These are phyloP conservation scores for Parotocinclus haroldoi DNA, from an alignment of 2,797 vertebrate species.

Conservation along the genomic window DNA sequence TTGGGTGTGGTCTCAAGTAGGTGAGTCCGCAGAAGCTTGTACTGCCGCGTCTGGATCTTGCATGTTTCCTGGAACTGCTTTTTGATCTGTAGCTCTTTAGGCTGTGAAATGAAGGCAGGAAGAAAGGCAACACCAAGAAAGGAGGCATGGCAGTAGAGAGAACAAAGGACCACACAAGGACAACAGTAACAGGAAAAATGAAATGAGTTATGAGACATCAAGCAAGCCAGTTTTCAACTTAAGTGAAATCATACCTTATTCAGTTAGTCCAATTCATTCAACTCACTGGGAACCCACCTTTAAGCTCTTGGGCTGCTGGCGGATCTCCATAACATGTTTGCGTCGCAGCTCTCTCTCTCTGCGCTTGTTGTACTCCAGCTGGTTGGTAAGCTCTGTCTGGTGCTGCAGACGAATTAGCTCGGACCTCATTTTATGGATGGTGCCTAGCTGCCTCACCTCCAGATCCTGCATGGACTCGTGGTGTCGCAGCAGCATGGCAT, in stretches of 20 bases:
- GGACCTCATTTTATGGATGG: conserved; percentile 91
- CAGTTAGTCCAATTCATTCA: too few relatives aligned
- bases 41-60: conserved; percentile 97
- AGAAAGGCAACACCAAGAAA: not conserved
- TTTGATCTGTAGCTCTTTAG: conserved; percentile 97
- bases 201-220: not conserved
- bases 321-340: conserved; percentile 97
- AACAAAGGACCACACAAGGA: conserved; percentile 10
- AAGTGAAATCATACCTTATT: not conserved
- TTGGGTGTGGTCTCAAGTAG: conserved; percentile 94
- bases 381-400: conserved; percentile 98
- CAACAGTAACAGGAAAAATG: conserved; percentile 9
- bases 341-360: conserved; percentile 91
- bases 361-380: conserved; percentile 98
- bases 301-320: conserved; percentile 97
- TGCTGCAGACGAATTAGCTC: conserved; percentile 95
- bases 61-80: conserved; percentile 99
- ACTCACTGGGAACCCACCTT: conserved; percentile 73
- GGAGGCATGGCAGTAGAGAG: not conserved
- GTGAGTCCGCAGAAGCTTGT: conserved; percentile 96
- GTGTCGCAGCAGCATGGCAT: conserved; percentile 95
- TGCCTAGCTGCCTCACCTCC: conserved; percentile 94
- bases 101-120: conserved; percentile 62
- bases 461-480: conserved; percentile 99
- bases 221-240: not conserved